These are phyloP conservation scores for Chloebia gouldiae DNA, from an alignment of 2,113 vertebrate genomes.

Conservation along the genomic window DNA sequence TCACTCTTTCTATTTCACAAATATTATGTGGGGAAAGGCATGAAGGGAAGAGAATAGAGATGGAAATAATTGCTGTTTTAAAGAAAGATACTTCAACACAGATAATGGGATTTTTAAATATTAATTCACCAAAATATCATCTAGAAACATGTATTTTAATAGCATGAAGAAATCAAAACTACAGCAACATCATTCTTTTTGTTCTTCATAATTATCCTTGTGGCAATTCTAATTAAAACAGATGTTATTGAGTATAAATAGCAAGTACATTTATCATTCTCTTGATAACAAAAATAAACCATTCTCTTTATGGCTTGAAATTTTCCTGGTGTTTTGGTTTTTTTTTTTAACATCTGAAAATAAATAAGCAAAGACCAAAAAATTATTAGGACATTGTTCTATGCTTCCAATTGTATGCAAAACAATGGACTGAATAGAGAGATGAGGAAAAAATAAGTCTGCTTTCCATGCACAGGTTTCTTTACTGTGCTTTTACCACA, in stretches of 20 bases:
- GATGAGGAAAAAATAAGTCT: background rate
- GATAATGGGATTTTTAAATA: background rate
- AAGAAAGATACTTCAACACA: background rate
- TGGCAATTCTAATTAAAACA: background rate
- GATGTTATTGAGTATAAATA: background rate
- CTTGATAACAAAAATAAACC: background rate
- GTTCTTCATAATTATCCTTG: background rate
- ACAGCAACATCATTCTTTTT: background rate
- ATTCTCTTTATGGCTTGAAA: background rate
- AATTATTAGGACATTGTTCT: background rate
- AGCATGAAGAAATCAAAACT: background rate
- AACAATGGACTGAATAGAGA: background rate
- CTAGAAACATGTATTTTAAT: background rate
- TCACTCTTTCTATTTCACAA: background rate
- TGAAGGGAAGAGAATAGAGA: background rate
- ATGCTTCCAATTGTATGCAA: background rate
- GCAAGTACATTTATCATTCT: background rate
- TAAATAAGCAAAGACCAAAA: background rate
- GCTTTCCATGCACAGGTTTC: background rate
- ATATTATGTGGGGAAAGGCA: rapidly evolving
- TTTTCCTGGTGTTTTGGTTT: background rate
- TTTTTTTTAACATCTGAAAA: background rate
- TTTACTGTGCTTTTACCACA: background rate
- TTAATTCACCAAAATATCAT: background rate
- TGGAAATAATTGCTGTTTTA: background rate